Percentiles rank a stretch among this genome's conserved stretches.
These are phyloP conservation scores for Ateles fusciceps DNA, from an alignment of 2,797 vertebrate species.

Conservation along the genomic window DNA sequence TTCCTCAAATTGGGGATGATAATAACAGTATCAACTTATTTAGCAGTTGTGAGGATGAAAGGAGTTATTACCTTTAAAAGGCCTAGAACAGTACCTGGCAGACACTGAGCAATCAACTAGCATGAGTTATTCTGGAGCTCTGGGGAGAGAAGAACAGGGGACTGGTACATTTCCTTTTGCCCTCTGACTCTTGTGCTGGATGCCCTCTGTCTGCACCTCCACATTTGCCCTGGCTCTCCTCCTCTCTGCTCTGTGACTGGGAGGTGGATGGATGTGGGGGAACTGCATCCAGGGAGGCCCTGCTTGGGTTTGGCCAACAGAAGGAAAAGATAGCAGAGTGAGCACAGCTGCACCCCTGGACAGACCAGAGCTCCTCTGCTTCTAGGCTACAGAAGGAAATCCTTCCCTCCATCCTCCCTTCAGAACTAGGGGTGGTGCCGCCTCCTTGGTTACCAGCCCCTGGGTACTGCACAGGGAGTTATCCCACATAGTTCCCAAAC, in stretches of 20 bases:
- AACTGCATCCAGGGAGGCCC: background rate
- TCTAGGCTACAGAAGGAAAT: background rate
- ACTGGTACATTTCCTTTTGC: background rate
- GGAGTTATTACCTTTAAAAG: background rate
- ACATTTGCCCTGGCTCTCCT: background rate
- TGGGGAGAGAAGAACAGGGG: background rate
- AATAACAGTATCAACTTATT: background rate
- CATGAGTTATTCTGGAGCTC: background rate
- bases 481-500: background rate
- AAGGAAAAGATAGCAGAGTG: background rate
- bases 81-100: background rate
- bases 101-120: background rate
- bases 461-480: background rate
- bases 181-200: background rate
- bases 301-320: background rate
- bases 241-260: background rate
- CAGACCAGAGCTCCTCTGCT: background rate
- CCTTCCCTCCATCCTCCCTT: background rate
- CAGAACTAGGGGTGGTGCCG: background rate
- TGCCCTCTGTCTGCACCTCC: background rate
- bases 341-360: background rate
- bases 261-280: background rate
- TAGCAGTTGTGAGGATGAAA: background rate
- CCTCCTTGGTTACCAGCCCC: background rate
- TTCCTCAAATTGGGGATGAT: background rate